Evolutionary conservation across 2,113 vertebrate species (phyloP).

Genomic region (Noturus placidus): DNA sequence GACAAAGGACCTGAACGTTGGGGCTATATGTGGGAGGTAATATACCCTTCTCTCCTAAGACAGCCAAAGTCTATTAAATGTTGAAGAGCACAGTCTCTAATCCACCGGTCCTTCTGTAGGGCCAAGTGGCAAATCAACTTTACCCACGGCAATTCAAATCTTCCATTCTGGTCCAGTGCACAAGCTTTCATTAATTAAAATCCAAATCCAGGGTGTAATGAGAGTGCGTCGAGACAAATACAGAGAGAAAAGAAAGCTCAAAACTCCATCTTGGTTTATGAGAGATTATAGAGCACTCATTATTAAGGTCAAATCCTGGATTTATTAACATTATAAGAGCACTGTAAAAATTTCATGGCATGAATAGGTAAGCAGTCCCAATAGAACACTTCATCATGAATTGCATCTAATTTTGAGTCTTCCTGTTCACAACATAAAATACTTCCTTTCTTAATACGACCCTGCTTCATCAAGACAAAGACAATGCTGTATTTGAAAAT

Average conservation of each 20-base stretch:
- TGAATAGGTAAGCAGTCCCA: neutral
- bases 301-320: conserved; percentile 43
- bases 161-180: conserved; percentile 1
- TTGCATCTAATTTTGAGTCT: neutral
- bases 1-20: no score
- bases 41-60: conserved; percentile 35
- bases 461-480: neutral
- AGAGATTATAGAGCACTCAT: conserved; percentile 14
- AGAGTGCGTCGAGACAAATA: conserved; percentile 42
- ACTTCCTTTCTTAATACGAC: neutral
- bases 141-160: neutral
- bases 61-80: conserved; percentile 59
- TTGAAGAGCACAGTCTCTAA: conserved; percentile 62
- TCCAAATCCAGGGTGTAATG: conserved; percentile 52
- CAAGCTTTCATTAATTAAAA: conserved; percentile 60
- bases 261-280: conserved; percentile 23
- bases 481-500: neutral
- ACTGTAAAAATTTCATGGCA: conserved; percentile 7
- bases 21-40: conserved; percentile 36
- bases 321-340: conserved; percentile 17
- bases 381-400: conserved; percentile 5
- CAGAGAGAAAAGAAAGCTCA: conserved; percentile 39
- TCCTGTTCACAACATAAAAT: neutral
- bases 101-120: conserved; percentile 45
- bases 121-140: conserved; percentile 9